Conservation (phyloP, 2,113 vertebrate genomes). For the Plecturocebus donacophilus region DNA sequence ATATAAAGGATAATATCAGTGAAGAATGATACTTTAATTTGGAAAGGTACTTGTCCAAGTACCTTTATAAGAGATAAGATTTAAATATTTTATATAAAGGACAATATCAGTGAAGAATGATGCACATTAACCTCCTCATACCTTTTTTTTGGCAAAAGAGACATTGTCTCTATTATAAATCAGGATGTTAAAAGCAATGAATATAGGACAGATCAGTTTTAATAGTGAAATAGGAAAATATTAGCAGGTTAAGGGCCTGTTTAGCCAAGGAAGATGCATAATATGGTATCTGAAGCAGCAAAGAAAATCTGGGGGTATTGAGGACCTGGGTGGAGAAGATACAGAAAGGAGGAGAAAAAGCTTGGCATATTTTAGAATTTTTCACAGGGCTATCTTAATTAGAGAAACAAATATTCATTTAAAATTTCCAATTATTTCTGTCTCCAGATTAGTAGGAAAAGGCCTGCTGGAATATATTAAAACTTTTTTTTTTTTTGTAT, state of each 20-base stretch:
- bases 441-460: conserved; percentile 14
- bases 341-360: not conserved
- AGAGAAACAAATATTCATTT: not conserved
- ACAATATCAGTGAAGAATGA: not conserved
- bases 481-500: not conserved
- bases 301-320: not conserved
- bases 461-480: not conserved
- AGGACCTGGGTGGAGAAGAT: not conserved
- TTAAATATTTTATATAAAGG: not conserved
- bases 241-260: not conserved
- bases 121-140: not conserved
- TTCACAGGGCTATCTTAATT: not conserved
- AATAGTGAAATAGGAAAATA: conserved; percentile 9
- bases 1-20: not conserved
- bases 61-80: not conserved
- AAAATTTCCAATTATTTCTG: not conserved
- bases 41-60: not conserved
- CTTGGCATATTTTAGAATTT: not conserved
- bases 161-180: not conserved
- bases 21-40: not conserved
- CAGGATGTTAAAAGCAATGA: not conserved
- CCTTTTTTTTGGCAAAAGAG: not conserved
- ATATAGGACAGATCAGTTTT: not conserved
- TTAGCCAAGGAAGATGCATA: not conserved
- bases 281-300: not conserved